These are phyloP conservation scores for Silurus glanis DNA, from an alignment of 2,113 vertebrate species.

Conservation along the genomic window DNA sequence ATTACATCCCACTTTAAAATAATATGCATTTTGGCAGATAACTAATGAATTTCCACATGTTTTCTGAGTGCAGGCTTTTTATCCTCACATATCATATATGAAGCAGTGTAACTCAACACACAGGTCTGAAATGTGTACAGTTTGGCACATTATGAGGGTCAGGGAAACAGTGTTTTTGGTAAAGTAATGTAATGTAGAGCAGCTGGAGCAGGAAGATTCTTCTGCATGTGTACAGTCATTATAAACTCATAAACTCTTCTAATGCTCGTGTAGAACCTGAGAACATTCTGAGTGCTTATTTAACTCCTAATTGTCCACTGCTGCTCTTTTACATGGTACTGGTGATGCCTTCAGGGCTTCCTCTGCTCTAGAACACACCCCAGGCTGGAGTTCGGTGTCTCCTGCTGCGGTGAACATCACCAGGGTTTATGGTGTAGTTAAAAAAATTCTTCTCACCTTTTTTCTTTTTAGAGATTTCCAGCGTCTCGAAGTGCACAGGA, in stretches of 20 bases:
- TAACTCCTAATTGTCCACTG: background rate
- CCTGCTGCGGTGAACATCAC: background rate
- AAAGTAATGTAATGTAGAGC: background rate
- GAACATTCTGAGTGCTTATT: background rate
- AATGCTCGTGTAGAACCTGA: background rate
- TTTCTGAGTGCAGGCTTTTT: no score
- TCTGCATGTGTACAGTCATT: background rate
- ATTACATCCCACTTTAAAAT: no score
- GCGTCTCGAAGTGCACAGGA: slow-evolving; percentile 39
- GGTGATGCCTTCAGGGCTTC: background rate
- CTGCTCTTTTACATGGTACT: background rate
- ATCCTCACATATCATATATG: no score
- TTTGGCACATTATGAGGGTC: background rate
- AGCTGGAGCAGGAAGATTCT: background rate
- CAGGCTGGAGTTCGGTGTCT: background rate
- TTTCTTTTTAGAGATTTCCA: background rate
- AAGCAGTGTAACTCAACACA: background rate
- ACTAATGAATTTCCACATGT: no score
- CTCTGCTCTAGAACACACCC: background rate
- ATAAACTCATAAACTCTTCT: background rate
- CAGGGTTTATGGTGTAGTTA: background rate
- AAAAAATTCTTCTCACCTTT: slow-evolving; percentile 11
- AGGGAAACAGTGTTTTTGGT: background rate
- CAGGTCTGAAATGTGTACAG: background rate
- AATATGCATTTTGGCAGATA: no score